Percentiles rank a stretch among this genome's conserved stretches.
These are phyloP conservation scores for Masnerella sp. DNA, from an alignment of 2,888 invertebrate genomes.

Conservation along the genomic window DNA sequence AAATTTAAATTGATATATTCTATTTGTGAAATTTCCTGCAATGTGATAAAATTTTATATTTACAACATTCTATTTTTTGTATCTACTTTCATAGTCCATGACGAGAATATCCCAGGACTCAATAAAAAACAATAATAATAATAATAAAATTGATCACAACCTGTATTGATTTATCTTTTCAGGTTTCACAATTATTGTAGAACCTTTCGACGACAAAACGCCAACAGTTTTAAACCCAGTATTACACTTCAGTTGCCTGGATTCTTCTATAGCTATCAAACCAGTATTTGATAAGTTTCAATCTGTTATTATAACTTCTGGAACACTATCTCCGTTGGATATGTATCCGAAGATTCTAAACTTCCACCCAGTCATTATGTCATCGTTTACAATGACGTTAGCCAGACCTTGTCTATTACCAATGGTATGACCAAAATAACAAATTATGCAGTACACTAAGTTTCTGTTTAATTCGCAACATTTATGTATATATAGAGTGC, in stretches of 20 bases:
- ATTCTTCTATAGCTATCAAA: conserved; percentile 98
- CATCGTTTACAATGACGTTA: conserved; percentile 98
- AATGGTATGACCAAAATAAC: conserved; percentile 84
- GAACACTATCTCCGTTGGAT: conserved; percentile 97
- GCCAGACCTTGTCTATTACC: conserved; percentile 97
- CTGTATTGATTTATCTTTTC: conserved; percentile 5
- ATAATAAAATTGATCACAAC: neutral
- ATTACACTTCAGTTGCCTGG: conserved; percentile 95
- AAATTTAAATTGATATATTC: too few species aligned
- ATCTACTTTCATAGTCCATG: too few species aligned
- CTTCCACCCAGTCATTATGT: conserved; percentile 97
- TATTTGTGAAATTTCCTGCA: too few species aligned
- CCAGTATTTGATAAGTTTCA: conserved; percentile 98
- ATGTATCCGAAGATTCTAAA: conserved; percentile 99
- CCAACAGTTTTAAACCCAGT: conserved; percentile 94
- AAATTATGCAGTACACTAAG: conserved; percentile 15
- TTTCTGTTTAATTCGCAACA: neutral
- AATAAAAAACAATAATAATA: neutral
- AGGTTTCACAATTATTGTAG: conserved; percentile 98
- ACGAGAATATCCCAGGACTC: too few species aligned
- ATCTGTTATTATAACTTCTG: conserved; percentile 98
- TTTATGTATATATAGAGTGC: too few species aligned
- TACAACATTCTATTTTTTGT: too few species aligned
- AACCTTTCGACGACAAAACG: conserved; percentile 97
- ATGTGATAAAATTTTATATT: too few species aligned